Evolutionary conservation across 2,888 invertebrate species (phyloP).

Genomic region (Trimorus sp.): DNA sequence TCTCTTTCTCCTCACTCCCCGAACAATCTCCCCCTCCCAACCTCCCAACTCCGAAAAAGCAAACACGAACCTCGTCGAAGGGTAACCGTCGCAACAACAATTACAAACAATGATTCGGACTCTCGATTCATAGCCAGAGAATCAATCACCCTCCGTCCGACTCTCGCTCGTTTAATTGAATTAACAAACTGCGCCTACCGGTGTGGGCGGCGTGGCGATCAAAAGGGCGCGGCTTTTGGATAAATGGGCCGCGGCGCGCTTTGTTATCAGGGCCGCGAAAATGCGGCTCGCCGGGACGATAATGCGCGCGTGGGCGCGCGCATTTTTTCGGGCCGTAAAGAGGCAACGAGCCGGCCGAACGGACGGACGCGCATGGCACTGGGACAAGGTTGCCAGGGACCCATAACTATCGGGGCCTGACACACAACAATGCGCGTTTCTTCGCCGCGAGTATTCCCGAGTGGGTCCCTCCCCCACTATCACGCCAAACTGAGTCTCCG

Average conservation of each 20-base stretch:
- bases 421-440: conserved; percentile 78
- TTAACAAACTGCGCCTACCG: conserved; percentile 37
- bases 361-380: conserved; percentile 74
- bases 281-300: conserved; percentile 12
- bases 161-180: conserved; percentile 43
- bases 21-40: too few species aligned
- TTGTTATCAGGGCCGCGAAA: conserved; percentile 30
- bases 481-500: conserved; percentile 62
- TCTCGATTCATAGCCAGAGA: conserved; percentile 34
- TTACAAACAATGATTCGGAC: conserved; percentile 40
- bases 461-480: conserved; percentile 68
- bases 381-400: conserved; percentile 80
- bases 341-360: conserved; percentile 47
- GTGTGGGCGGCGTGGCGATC: conserved; percentile 9
- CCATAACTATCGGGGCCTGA: conserved; percentile 78
- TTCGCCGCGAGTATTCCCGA: conserved; percentile 68
- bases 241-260: conserved; percentile 38
- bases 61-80: conserved; percentile 22
- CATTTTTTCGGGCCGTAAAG: conserved; percentile 51
- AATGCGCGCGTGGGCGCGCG: conserved; percentile 48
- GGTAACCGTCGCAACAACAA: conserved; percentile 17
- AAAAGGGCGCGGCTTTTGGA: conserved; percentile 35
- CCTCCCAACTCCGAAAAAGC: neutral
- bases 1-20: too few species aligned
- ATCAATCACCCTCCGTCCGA: conserved; percentile 29